Evolutionary conservation across 1,140 invertebrate species (phyloP), one percentile per base, ranked within the genome.

Genomic region (Drosophila pectinifera): DNA sequence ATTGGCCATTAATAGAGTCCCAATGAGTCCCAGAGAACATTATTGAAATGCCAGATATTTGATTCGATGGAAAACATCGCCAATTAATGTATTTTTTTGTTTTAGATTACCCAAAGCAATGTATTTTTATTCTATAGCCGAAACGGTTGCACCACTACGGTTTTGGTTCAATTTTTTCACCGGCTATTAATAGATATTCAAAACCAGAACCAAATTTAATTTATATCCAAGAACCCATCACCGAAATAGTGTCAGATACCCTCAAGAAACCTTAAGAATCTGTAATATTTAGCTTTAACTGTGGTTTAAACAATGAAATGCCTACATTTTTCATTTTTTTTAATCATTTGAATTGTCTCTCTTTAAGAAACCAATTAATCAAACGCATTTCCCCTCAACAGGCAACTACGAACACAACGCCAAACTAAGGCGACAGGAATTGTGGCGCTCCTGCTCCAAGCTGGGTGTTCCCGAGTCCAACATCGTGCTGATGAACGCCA

Each of bases 381-480:
- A 2, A n/a, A n/a, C 10, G 3, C 2, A n/a, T 70, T 39, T 55
- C 4, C 36, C 46, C 36, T 13, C 11, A 34, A 42, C 77, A 97
- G 97, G 97, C 55, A 94, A 96, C 92, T 95, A 93, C 93, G 95
- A 96, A 79, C 94, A 95, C 38, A 93, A 95, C 82, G 95, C 96
- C 22, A 93, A 93, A 67, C 82, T 93, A 43, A 93, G 98, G 39
- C 95, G 95, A 59, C 89, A 94, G 73, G 98, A 99, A 93, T 91
- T 99, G 46, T 96, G 96, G 93, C 92, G 94, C 28, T 96, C 97
- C 68, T 97, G 97, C 92, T 93, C 93, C 49, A 93, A 94, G 42
- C 93, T 99, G 56, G 97, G 97, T n/a, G 95, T 98, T 43, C 94
- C 94, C 34, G 93, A 95, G 46, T 93, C 94, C 72, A 96, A 97